These are phyloP conservation scores for Parauchenoglanis punctatus DNA, from an alignment of 2,797 vertebrate species.

Conservation along the genomic window DNA sequence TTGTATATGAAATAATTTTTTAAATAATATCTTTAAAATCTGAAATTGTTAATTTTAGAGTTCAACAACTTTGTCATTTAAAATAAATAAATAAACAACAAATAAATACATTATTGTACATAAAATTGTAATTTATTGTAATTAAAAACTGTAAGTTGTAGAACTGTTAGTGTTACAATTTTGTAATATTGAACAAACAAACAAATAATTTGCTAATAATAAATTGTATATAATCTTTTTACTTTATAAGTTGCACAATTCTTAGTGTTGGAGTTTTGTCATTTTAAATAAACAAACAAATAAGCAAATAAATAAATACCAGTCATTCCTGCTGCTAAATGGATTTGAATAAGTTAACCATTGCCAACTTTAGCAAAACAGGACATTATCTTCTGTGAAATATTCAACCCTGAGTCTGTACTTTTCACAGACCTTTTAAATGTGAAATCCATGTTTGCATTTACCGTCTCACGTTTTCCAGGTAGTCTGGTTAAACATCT, in stretches of 20 bases:
- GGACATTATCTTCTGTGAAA: slow-evolving; percentile 4
- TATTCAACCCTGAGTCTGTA: neutral
- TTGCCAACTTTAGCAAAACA: neutral
- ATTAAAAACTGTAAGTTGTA: neutral
- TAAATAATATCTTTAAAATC: neutral
- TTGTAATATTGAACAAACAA: neutral
- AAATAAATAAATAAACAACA: neutral
- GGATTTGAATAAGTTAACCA: neutral
- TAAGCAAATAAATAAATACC: neutral
- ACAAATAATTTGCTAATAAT: neutral
- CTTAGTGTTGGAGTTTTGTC: neutral
- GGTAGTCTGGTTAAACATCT: neutral
- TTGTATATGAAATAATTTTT: neutral
- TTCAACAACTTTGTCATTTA: no score
- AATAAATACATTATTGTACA: neutral
- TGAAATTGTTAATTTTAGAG: neutral
- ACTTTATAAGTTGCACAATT: neutral
- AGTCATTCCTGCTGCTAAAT: no score
- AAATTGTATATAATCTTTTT: neutral
- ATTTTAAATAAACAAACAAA: neutral
- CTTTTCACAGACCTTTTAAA: neutral
- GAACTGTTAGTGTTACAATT: neutral
- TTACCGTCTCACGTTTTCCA: slow-evolving; percentile 1
- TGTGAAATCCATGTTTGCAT: slow-evolving; percentile 21
- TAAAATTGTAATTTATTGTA: neutral